These are phyloP conservation scores for Zele albiditarsus DNA, from an alignment of 2,888 invertebrate genomes.

Conservation along the genomic window DNA sequence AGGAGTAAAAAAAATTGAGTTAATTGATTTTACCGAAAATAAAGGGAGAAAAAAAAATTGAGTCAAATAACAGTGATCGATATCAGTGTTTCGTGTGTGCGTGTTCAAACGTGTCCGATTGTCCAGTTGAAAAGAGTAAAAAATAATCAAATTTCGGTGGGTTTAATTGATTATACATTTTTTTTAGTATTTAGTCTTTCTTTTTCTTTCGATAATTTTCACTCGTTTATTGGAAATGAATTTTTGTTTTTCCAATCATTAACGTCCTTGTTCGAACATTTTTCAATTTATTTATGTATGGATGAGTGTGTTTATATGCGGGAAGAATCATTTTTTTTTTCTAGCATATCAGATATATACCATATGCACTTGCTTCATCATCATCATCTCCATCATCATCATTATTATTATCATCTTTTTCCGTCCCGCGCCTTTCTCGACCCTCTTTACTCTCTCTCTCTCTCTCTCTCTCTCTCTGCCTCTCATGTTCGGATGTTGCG, in stretches of 20 bases:
- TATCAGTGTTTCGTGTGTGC: neutral
- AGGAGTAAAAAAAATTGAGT: neutral
- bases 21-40: neutral
- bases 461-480: constrained; percentile 40
- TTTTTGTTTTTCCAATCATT: neutral
- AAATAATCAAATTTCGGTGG: constrained; percentile 4
- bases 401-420: constrained; percentile 41
- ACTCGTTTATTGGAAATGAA: neutral
- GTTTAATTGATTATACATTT: neutral
- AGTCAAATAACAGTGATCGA: neutral
- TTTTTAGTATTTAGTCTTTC: neutral
- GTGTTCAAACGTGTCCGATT: neutral
- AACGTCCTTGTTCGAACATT: neutral
- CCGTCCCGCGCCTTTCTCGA: constrained; percentile 39
- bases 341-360: neutral
- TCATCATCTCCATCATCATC: constrained; percentile 28
- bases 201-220: constrained; percentile 10
- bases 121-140: no score
- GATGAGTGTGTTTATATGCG: neutral
- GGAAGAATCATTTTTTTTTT: neutral
- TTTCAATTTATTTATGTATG: neutral
- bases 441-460: constrained; percentile 39
- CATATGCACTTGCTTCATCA: constrained; percentile 30
- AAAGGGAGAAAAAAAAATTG: neutral
- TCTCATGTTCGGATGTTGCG: neutral